phyloP scores from a whole-genome alignment of 2,113 vertebrate genomes.

The Myxocyprinus asiaticus region DNA sequence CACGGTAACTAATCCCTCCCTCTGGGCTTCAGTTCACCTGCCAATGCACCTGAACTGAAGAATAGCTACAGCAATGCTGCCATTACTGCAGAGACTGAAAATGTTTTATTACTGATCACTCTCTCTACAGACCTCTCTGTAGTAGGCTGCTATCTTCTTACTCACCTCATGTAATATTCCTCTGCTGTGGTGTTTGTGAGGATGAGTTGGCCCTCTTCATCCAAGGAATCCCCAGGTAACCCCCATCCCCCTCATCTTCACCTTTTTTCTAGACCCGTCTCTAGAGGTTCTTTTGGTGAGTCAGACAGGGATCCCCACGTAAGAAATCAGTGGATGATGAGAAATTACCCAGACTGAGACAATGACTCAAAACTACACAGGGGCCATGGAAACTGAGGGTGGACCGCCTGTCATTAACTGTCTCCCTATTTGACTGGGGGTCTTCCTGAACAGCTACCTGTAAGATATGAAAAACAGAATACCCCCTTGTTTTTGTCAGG shows the following conservation, averaged over 20 bases:
- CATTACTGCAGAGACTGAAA: conserved; percentile 4
- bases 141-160: conserved; percentile 46
- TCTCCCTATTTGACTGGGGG: conserved; percentile 58
- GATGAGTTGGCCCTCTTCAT: conserved; percentile 44
- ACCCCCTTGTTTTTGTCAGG: conserved; percentile 34
- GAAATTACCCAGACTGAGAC: conserved; percentile 42
- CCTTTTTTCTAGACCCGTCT: conserved; percentile 57
- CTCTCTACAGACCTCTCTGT: conserved; percentile 1
- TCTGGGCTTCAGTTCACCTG: background rate
- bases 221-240: conserved; percentile 66
- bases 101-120: conserved; percentile 22
- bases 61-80: background rate
- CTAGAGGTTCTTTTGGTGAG: conserved; percentile 58
- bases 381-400: conserved; percentile 67
- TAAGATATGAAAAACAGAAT: conserved; percentile 64
- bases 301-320: conserved; percentile 73
- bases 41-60: background rate
- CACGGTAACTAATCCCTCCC: background rate
- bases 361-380: conserved; percentile 39
- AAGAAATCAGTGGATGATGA: conserved; percentile 54
- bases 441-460: conserved; percentile 57
- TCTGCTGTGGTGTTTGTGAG: conserved; percentile 35
- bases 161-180: conserved; percentile 33
- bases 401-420: conserved; percentile 55
- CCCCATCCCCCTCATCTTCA: conserved; percentile 48